phyloP scores from a whole-genome alignment of 2,888 invertebrate genomes.

The Pelosia muscerda region DNA sequence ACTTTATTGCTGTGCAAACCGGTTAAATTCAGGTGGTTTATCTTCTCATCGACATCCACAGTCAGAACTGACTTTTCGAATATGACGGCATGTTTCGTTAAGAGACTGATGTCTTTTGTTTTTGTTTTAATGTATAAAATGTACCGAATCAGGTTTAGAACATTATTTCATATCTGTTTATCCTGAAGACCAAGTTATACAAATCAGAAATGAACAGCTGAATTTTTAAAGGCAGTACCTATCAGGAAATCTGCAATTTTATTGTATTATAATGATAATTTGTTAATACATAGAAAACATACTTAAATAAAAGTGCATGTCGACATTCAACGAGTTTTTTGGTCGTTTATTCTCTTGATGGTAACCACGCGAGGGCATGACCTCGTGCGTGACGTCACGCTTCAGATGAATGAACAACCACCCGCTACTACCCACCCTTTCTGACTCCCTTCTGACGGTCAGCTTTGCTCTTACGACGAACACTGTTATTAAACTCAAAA shows the following conservation, averaged over 20 bases:
- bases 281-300: slow-evolving; percentile 41
- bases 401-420: slow-evolving; percentile 81
- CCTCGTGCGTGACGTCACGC: slow-evolving; percentile 80
- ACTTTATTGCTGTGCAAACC: slow-evolving; percentile 72
- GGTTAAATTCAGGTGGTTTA: slow-evolving; percentile 59
- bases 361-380: slow-evolving; percentile 74
- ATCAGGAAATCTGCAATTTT: slow-evolving; percentile 6
- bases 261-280: slow-evolving; percentile 13
- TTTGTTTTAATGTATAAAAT: slow-evolving; percentile 43
- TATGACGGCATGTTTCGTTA: slow-evolving; percentile 43
- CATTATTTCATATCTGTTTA: slow-evolving; percentile 18
- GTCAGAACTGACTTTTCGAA: slow-evolving; percentile 51
- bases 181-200: slow-evolving; percentile 14
- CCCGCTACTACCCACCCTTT: slow-evolving; percentile 52
- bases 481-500: slow-evolving; percentile 69
- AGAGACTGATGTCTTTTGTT: slow-evolving; percentile 45
- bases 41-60: slow-evolving; percentile 53
- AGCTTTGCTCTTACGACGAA: slow-evolving; percentile 65
- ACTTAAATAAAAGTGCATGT: slow-evolving; percentile 54
- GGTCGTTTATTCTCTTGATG: slow-evolving; percentile 60
- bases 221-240: neutral
- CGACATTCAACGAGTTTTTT: slow-evolving; percentile 63
- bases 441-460: slow-evolving; percentile 60
- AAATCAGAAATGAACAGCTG: neutral
- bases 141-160: slow-evolving; percentile 25